phyloP scores from a whole-genome alignment of 2,888 invertebrate genomes.

The Pristionchus maxplancki region DNA sequence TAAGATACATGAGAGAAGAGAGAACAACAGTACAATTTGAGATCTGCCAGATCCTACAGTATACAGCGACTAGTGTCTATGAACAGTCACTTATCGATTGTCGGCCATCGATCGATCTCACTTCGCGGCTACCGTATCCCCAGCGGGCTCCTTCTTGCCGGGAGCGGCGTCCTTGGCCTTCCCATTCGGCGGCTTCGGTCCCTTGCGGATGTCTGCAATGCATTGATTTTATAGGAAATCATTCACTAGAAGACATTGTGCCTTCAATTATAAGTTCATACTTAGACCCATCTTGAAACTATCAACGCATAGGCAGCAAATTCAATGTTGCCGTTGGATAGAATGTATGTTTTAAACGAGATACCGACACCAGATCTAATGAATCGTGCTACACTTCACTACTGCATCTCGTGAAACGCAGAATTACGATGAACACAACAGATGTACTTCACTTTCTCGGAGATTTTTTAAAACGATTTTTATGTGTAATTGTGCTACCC shows the following conservation, averaged over 20 bases:
- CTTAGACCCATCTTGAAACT: not conserved
- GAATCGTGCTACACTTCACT: no score
- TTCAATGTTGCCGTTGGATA: no score
- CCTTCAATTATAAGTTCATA: not conserved
- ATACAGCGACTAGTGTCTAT: not conserved
- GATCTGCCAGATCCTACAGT: conserved; percentile 8
- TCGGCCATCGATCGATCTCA: not conserved
- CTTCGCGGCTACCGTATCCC: conserved; percentile 3
- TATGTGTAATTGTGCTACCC: no score
- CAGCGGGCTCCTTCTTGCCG: not conserved
- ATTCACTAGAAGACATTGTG: no score
- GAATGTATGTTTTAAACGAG: no score
- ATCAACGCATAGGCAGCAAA: not conserved
- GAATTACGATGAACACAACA: not conserved
- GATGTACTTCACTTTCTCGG: no score
- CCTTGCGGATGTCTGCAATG: conserved; percentile 57
- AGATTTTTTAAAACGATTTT: no score
- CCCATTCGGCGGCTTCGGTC: conserved; percentile 68
- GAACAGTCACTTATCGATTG: conserved; percentile 12
- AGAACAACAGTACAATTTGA: conserved; percentile 16
- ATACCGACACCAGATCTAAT: no score
- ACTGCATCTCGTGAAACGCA: not conserved
- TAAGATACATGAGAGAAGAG: conserved; percentile 17
- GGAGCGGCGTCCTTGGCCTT: conserved; percentile 56
- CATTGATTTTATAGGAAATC: not conserved